Base-by-base conservation (phyloP, 2,888 invertebrate species). In the Muschampia plurimacula region DNA sequence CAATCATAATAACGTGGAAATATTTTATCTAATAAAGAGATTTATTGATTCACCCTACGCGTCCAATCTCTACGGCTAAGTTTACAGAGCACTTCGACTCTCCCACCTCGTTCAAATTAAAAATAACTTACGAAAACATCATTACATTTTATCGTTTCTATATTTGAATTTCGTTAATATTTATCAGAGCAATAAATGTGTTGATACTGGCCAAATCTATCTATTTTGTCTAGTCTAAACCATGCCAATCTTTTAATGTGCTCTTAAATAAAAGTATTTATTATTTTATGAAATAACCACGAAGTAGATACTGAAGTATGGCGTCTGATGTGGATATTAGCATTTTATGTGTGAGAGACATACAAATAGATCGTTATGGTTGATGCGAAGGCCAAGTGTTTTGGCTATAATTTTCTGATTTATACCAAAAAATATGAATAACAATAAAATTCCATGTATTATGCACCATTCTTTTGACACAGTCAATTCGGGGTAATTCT, bases 51-150 rank as follows among this genome's bases (percentile, higher is more conserved):
- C n/a, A 49, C n/a, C n/a, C 49, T 6, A n/a, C 49, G 49, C n/a
- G 0, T 49, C n/a, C 49, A n/a, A 49, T 49, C n/a, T 49, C 49
- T 49, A 49, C 49, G n/a, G 6, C 3, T 32, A 3, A 32, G 32
- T 32, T 32, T 32, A 32, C 32, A n/a, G 49, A 49, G n/a, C n/a
- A 49, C 13, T 46, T 46, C 3, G 3, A 12, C 49, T 49, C n/a
- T n/a, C 49, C n/a, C 49, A 49, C 49, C 9, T 49, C 49, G n/a
- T 49, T n/a, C 6, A n/a, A 49, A n/a, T 49, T 49, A 49, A 49
- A 49, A 49, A 49, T 49, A 49, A 49, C 49, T 49, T 49, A n/a
- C n/a, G 49, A n/a, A 49, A 49, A 49, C 49, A 49, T 49, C n/a
- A 49, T 49, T 49, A 49, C n/a, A 49, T 49, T 49, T 49, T 49